Percentiles rank a stretch among this genome's conserved stretches.
These are phyloP conservation scores for Aspidiotus destructor DNA, from an alignment of 2,888 invertebrate genomes.

Conservation along the genomic window DNA sequence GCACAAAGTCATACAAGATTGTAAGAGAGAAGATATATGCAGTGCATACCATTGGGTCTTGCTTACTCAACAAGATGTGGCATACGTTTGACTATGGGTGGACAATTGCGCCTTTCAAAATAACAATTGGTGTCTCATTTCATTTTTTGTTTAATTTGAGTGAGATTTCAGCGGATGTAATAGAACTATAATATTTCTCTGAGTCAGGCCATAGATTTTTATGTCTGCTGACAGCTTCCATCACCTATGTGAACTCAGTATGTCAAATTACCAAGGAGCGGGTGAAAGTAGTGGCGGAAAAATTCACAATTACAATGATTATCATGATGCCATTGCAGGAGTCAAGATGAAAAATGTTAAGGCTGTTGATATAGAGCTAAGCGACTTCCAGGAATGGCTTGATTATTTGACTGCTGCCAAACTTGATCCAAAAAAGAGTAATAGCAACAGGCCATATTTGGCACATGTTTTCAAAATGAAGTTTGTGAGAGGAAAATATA, in stretches of 20 bases:
- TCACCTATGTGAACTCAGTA: slow-evolving; percentile 38
- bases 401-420: not conserved
- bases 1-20: slow-evolving; percentile 39
- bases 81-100: slow-evolving; percentile 37
- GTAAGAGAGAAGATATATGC: slow-evolving; percentile 39
- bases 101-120: slow-evolving; percentile 38
- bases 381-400: not conserved
- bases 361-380: not conserved
- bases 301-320: not conserved
- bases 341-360: not conserved
- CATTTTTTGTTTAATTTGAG: slow-evolving; percentile 6
- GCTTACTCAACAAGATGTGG: slow-evolving; percentile 35
- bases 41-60: slow-evolving; percentile 37
- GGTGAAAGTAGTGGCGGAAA: slow-evolving; percentile 1
- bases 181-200: slow-evolving; percentile 35
- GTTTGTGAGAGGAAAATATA: slow-evolving; percentile 2
- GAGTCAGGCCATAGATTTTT: slow-evolving; percentile 39
- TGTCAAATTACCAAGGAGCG: not conserved
- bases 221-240: slow-evolving; percentile 40
- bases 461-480: not conserved
- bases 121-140: slow-evolving; percentile 5
- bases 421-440: not conserved
- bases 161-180: not conserved
- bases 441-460: not conserved
- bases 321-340: not conserved